Percentiles rank a stretch among this genome's conserved stretches.
Conservation (phyloP, 2,113 vertebrate genomes). For the Choloepus hoffmanni region DNA sequence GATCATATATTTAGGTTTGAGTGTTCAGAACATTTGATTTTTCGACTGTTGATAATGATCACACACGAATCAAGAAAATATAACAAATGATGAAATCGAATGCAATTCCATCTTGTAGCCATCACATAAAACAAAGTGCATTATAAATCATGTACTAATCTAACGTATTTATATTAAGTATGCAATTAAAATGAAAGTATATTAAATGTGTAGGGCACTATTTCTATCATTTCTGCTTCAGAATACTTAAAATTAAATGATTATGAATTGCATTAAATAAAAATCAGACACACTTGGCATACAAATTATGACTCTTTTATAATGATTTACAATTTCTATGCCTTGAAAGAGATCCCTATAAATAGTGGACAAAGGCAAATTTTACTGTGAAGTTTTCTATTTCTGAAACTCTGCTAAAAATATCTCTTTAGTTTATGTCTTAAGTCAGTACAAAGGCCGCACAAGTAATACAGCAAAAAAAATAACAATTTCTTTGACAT, state of each 20-base stretch:
- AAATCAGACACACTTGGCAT: conserved; percentile 48
- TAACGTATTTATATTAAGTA: conserved; percentile 65
- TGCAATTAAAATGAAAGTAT: conserved; percentile 65
- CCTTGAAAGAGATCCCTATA: neutral
- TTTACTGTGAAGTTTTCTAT: conserved; percentile 4
- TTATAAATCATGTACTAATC: conserved; percentile 67
- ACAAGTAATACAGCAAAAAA: neutral
- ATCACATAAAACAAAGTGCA: conserved; percentile 22
- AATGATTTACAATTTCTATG: conserved; percentile 24
- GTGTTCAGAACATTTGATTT: conserved; percentile 69
- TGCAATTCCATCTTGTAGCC: conserved; percentile 67
- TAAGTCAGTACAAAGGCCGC: neutral
- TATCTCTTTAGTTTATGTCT: neutral
- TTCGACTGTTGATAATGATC: conserved; percentile 7
- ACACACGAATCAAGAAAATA: conserved; percentile 66
- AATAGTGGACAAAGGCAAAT: neutral
- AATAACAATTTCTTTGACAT: neutral
- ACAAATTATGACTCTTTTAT: conserved; percentile 56
- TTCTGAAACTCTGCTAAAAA: neutral
- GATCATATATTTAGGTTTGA: conserved; percentile 58
- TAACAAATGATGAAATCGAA: conserved; percentile 63
- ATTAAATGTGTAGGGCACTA: conserved; percentile 51
- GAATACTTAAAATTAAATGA: conserved; percentile 67
- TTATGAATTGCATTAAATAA: conserved; percentile 50
- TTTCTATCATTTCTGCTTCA: conserved; percentile 70